A percentile compares a stretch with the other conserved stretches of the same genome.
phyloP scores from a whole-genome alignment of 2,797 vertebrate genomes.

The Decapterus maruadsi region DNA sequence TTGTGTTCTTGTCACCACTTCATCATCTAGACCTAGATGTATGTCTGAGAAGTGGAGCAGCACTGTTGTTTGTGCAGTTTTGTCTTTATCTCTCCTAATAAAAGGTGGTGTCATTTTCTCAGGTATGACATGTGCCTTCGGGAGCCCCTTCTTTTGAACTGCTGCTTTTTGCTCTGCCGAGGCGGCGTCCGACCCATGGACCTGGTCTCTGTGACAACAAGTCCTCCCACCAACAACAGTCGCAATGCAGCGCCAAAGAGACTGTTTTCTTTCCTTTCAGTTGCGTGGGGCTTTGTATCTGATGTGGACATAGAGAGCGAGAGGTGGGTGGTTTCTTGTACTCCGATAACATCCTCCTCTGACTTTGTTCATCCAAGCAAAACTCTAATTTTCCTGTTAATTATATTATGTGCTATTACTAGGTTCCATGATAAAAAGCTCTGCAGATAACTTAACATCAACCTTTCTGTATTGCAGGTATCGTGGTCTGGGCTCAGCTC shows the following conservation, averaged over 20 bases:
- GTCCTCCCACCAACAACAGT: conserved; percentile 81
- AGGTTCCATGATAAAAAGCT: not conserved
- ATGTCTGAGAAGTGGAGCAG: not conserved
- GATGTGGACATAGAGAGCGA: conserved; percentile 97
- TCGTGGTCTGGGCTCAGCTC: conserved; percentile 90
- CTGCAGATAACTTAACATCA: not conserved
- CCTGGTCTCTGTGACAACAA: conserved; percentile 92
- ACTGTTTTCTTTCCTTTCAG: conserved; percentile 93
- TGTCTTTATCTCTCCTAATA: conserved; percentile 29
- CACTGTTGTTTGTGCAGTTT: conserved; percentile 16
- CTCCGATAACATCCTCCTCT: not conserved
- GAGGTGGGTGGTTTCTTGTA: conserved; percentile 70
- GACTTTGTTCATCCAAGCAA: conserved; percentile 2
- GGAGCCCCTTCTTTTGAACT: conserved; percentile 92
- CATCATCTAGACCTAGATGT: conserved; percentile 13
- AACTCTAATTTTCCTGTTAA: not conserved
- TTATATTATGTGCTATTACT: not conserved
- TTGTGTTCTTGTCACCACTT: not conserved
- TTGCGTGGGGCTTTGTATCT: conserved; percentile 96
- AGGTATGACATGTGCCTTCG: conserved; percentile 94
- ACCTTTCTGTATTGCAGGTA: conserved; percentile 74
- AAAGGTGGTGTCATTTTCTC: conserved; percentile 20
- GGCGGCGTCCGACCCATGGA: conserved; percentile 90
- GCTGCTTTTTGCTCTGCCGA: conserved; percentile 92
- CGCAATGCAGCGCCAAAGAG: conserved; percentile 77